Percentiles rank a stretch among this genome's conserved stretches.
Evolutionary conservation across 2,888 invertebrate genomes (phyloP).

Genomic region (Pristionchus mayeri): DNA sequence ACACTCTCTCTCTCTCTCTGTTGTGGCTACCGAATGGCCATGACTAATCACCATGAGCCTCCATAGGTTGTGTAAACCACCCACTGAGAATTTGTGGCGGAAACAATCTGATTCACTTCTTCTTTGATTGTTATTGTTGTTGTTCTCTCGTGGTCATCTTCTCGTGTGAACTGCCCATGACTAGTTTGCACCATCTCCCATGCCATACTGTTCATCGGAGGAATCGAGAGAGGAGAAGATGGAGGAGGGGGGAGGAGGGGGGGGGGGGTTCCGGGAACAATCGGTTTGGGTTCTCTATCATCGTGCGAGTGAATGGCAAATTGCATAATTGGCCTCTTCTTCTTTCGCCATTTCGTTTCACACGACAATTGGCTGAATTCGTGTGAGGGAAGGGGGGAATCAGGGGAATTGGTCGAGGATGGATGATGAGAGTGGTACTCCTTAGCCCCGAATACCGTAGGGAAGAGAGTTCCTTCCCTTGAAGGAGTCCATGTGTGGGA

Average conservation of each 20-base stretch:
- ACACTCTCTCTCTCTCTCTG: too few relatives aligned
- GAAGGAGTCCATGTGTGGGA: background rate
- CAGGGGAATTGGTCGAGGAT: too few relatives aligned
- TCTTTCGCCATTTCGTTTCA: slow-evolving; percentile 36
- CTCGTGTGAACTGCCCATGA: background rate
- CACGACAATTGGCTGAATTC: background rate
- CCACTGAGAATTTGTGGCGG: background rate
- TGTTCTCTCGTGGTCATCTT: background rate
- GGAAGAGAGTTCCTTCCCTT: background rate
- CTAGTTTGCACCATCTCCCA: background rate
- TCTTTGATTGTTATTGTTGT: background rate
- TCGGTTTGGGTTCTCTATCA: slow-evolving; percentile 40
- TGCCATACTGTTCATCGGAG: slow-evolving; percentile 20
- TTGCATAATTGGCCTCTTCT: slow-evolving; percentile 23
- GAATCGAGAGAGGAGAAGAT: background rate
- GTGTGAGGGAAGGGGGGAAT: background rate
- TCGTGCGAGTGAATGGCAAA: background rate
- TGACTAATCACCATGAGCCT: background rate
- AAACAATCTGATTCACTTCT: background rate
- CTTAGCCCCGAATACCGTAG: background rate
- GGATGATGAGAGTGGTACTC: background rate
- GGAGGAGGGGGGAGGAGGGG: background rate
- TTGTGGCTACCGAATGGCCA: background rate
- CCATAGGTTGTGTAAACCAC: slow-evolving; percentile 18
- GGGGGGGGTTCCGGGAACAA: slow-evolving; percentile 6